Base-by-base conservation (phyloP, 2,113 vertebrate species). In the Meleagris gallopavo region DNA sequence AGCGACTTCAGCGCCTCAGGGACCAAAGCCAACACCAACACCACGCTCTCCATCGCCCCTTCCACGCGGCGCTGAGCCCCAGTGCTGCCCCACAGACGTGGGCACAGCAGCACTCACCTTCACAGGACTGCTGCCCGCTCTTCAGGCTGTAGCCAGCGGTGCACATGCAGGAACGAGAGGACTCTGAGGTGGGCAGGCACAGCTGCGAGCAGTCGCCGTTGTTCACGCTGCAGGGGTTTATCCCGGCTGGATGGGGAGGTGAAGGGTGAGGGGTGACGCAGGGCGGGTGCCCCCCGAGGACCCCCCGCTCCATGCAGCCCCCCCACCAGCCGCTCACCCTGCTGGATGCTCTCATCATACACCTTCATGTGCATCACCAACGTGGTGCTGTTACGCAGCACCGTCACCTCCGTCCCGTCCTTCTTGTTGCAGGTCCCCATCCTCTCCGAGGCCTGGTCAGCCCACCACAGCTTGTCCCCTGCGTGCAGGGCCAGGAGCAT, bases 281-380 rank as follows among this genome's bases (percentile, higher is more conserved):
- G 25, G n/a, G 75, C 45, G 19, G 60, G 60, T 2, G 36, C 50
- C 25, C 24, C 25, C 30, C 10, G 4, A 10, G 14, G 13, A 14
- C 25, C 1, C 24, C 36, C 9, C 14, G 24, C 24, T 32, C 16
- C 38, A 52, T 6, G 24, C 5, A 29, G 36, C 7, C 13, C 7
- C 13, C 22, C 10, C 1, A 1, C 3, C 29, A 5, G 27, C 29
- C 14, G 15, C 93, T 66, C 60, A 99, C 99, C 98, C 86, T 97
- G 95, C 98, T 99, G 99, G 64, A 98, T 96, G 72, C 97, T 98
- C 96, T 99, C 99, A 0, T 99, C 98, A 6, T 99, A 99, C 77
- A 99, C 98, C 96, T 98, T 99, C 99, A 99, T 99, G 97, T 99
- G 98, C 99, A 99, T 99, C 95, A 99, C 99, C n/a, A 99, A 93